Conservation (phyloP, 2,797 vertebrate genomes). For the Picus viridis region DNA sequence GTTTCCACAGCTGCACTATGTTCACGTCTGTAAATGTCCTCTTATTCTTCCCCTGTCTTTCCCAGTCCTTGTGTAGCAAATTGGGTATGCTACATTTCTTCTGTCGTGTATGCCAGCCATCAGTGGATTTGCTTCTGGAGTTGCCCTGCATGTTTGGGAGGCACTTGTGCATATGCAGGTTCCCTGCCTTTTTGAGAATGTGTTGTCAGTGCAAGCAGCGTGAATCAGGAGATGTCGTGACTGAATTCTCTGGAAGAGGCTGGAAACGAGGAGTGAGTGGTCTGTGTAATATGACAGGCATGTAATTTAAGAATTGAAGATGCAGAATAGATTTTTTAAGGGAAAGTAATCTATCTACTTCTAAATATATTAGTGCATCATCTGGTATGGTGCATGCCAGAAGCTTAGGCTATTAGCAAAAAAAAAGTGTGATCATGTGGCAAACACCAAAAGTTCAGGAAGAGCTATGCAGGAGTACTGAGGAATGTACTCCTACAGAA, state of each 20-base stretch:
- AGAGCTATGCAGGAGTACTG: not conserved
- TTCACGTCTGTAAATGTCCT: not conserved
- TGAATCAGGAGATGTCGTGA: not conserved
- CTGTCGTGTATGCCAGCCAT: not conserved
- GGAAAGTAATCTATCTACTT: not conserved
- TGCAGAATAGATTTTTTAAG: not conserved
- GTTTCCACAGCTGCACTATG: not conserved
- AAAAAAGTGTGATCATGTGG: not conserved
- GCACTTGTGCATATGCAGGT: accelerated
- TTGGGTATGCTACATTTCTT: not conserved
- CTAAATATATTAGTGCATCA: accelerated
- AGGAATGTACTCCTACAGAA: not conserved
- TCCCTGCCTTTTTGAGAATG: not conserved
- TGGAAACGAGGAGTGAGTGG: not conserved
- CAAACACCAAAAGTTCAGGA: not conserved
- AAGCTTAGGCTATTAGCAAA: not conserved
- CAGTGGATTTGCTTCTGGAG: not conserved
- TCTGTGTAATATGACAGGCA: not conserved
- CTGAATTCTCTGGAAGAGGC: not conserved
- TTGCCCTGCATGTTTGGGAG: not conserved
- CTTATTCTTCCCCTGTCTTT: not conserved
- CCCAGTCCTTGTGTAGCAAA: not conserved
- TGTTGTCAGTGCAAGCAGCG: accelerated
- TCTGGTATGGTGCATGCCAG: not conserved
- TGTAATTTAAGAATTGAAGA: not conserved